Evolutionary conservation across 2,888 invertebrate genomes (phyloP).

Genomic region (Netelia fuscicornis): DNA sequence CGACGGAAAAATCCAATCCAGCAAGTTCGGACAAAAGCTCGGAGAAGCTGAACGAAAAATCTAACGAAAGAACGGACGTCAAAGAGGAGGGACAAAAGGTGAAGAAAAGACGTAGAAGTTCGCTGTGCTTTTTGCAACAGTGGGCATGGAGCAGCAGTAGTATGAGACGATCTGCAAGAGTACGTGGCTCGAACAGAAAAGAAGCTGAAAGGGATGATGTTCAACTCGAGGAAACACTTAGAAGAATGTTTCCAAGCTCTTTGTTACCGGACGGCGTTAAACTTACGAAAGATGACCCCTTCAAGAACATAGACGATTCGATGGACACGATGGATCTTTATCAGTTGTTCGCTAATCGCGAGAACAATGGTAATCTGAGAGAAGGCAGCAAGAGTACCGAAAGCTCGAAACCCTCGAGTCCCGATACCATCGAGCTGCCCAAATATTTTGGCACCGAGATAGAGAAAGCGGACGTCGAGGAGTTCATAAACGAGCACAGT

Average conservation of each 20-base stretch:
- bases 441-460: constrained; percentile 89
- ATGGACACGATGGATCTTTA: constrained; percentile 88
- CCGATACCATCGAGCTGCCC: constrained; percentile 66
- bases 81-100: constrained; percentile 86
- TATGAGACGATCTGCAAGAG: constrained; percentile 84
- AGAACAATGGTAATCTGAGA: constrained; percentile 75
- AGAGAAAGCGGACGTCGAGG: constrained; percentile 88
- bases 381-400: constrained; percentile 78
- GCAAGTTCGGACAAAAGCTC: constrained; percentile 66
- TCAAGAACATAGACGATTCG: constrained; percentile 86
- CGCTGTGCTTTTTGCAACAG: constrained; percentile 90
- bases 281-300: constrained; percentile 84
- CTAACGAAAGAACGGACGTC: constrained; percentile 82
- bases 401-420: constrained; percentile 80
- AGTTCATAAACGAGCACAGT: constrained; percentile 87
- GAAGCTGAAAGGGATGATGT: constrained; percentile 88
- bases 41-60: constrained; percentile 77
- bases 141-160: constrained; percentile 91
- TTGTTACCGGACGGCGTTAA: constrained; percentile 85
- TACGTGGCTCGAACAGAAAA: constrained; percentile 85
- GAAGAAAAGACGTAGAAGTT: constrained; percentile 90
- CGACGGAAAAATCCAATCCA: constrained; percentile 65
- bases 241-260: constrained; percentile 88
- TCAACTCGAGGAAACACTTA: constrained; percentile 88
- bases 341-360: constrained; percentile 87